Conservation (phyloP, 2,797 vertebrate species). For the Aythya fuligula region DNA sequence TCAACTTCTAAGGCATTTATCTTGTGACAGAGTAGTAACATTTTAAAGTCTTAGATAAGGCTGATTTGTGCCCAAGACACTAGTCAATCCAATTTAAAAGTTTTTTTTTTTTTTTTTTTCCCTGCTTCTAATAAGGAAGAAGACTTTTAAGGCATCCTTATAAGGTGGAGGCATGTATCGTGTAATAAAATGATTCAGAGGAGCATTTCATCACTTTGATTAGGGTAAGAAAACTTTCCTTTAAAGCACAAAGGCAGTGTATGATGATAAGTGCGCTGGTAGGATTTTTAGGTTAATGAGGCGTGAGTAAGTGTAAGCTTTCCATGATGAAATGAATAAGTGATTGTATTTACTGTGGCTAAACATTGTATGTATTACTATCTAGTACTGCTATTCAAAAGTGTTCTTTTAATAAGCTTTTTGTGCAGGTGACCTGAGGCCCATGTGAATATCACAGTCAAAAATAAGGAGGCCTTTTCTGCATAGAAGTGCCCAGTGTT, state of each 20-base stretch:
- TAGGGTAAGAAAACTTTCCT: neutral
- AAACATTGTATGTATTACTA: neutral
- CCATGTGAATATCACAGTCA: neutral
- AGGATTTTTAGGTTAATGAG: conserved; percentile 42
- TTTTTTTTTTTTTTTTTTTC: neutral
- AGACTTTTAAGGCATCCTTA: neutral
- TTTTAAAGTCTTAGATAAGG: neutral
- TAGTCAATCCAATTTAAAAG: neutral
- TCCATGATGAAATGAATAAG: conserved; percentile 4
- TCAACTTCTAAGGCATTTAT: neutral
- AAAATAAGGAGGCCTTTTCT: neutral
- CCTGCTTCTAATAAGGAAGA: neutral
- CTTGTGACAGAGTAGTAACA: neutral
- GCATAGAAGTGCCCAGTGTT: neutral
- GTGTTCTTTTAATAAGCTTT: conserved; percentile 11
- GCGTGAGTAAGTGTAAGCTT: neutral
- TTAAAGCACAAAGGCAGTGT: neutral
- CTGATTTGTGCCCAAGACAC: neutral
- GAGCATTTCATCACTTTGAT: neutral
- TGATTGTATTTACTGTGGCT: neutral
- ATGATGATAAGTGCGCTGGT: neutral
- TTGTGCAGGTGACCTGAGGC: neutral
- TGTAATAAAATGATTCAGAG: neutral
- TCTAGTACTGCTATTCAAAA: neutral
- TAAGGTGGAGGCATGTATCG: neutral